These are phyloP conservation scores for Cyphotilapia sp. DNA, from an alignment of 2,113 vertebrate genomes.

Conservation along the genomic window DNA sequence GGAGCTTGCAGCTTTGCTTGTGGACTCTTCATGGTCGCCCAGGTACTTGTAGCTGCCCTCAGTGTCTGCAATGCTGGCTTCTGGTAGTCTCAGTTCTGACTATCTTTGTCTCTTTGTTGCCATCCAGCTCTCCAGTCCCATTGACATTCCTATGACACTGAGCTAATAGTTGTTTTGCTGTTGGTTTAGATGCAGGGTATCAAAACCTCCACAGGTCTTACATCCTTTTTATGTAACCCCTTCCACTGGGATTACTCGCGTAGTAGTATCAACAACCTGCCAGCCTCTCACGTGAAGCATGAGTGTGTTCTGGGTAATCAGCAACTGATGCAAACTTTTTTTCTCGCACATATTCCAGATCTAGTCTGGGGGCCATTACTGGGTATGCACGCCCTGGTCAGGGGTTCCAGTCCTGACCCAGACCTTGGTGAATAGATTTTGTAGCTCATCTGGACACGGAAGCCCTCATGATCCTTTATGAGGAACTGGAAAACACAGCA, in stretches of 20 bases:
- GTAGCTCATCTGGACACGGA: neutral
- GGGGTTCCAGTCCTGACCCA: neutral
- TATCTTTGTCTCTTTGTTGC: neutral
- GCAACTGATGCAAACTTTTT: neutral
- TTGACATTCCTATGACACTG: neutral
- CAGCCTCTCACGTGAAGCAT: neutral
- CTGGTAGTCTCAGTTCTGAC: neutral
- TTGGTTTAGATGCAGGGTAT: neutral
- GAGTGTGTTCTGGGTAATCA: neutral
- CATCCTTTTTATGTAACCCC: neutral
- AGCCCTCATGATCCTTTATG: too few species aligned
- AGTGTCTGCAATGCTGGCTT: neutral
- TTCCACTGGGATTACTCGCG: neutral
- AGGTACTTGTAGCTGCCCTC: neutral
- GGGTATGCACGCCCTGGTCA: neutral
- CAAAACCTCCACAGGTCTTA: neutral
- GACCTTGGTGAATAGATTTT: neutral
- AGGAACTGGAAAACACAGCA: neutral
- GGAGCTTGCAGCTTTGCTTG: neutral
- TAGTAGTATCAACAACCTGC: neutral
- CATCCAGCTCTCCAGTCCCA: neutral
- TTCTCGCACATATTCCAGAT: neutral
- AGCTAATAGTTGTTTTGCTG: neutral
- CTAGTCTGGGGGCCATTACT: neutral
- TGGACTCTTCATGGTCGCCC: neutral